A percentile compares a stretch with the other conserved stretches of the same genome.
These are phyloP conservation scores for Rissa tridactyla DNA, from an alignment of 2,113 vertebrate species.

Conservation along the genomic window DNA sequence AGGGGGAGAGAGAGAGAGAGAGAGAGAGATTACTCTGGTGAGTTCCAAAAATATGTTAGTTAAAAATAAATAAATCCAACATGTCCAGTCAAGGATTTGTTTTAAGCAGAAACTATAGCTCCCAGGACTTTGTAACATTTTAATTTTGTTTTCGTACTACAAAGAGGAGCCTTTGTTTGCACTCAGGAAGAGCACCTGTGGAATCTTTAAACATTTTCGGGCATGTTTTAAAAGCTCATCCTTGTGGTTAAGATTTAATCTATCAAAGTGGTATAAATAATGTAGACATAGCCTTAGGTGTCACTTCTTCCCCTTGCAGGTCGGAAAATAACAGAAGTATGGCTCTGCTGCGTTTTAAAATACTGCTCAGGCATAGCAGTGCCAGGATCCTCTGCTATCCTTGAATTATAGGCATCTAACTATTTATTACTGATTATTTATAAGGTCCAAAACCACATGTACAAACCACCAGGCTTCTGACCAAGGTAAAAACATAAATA, in stretches of 20 bases:
- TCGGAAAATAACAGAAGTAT: conserved; percentile 36
- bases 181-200: conserved; percentile 75
- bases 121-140: conserved; percentile 57
- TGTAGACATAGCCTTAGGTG: conserved; percentile 76
- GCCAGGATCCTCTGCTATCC: neutral
- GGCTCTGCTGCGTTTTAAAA: conserved; percentile 50
- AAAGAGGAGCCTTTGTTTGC: conserved; percentile 74
- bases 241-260: conserved; percentile 77
- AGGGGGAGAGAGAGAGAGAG: neutral
- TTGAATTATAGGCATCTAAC: neutral
- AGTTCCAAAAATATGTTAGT: conserved; percentile 51
- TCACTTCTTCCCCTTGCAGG: conserved; percentile 61
- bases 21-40: neutral
- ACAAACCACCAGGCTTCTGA: conserved; percentile 26
- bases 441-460: conserved; percentile 16
- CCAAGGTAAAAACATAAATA: conserved; percentile 7
- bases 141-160: conserved; percentile 59
- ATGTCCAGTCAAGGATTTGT: conserved; percentile 66
- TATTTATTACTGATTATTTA: conserved; percentile 35
- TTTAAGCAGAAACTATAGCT: conserved; percentile 55
- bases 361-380: neutral
- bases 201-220: conserved; percentile 74
- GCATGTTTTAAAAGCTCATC: conserved; percentile 72
- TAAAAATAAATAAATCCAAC: conserved; percentile 65
- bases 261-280: conserved; percentile 78